These are phyloP conservation scores for Cynocephalus volans DNA, from an alignment of 2,113 vertebrate species.

Conservation along the genomic window DNA sequence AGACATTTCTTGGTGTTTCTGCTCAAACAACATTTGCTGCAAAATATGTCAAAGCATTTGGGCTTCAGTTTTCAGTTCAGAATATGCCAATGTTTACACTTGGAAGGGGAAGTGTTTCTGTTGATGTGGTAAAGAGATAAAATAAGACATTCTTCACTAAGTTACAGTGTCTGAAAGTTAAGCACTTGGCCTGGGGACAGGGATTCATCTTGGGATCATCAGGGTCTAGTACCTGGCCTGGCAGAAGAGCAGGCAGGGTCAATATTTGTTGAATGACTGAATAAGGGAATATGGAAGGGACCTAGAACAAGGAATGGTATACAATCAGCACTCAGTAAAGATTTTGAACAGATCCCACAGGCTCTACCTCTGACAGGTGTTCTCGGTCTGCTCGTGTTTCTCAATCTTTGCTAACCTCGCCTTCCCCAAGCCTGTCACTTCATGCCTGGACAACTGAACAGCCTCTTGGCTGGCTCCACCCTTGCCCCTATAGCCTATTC, in stretches of 20 bases:
- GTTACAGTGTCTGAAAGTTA: slow-evolving; percentile 60
- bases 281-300: not conserved
- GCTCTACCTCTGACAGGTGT: not conserved
- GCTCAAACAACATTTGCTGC: slow-evolving; percentile 70
- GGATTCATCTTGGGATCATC: not conserved
- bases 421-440: not conserved
- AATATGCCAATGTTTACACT: slow-evolving; percentile 83
- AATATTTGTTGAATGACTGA: not conserved
- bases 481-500: not conserved
- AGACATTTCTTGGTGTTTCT: slow-evolving; percentile 66
- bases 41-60: slow-evolving; percentile 81
- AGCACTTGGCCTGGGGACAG: not conserved
- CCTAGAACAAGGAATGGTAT: not conserved
- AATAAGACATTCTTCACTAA: slow-evolving; percentile 66
- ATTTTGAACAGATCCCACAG: not conserved
- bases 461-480: not conserved
- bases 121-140: slow-evolving; percentile 70
- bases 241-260: not conserved
- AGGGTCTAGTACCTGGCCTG: not conserved
- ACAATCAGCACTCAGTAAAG: not conserved
- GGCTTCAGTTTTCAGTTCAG: slow-evolving; percentile 79
- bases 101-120: slow-evolving; percentile 77
- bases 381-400: not conserved
- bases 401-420: not conserved
- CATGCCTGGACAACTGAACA: not conserved